Base-by-base conservation (phyloP, 2,113 vertebrate genomes). In the Eurystomus gularis region DNA sequence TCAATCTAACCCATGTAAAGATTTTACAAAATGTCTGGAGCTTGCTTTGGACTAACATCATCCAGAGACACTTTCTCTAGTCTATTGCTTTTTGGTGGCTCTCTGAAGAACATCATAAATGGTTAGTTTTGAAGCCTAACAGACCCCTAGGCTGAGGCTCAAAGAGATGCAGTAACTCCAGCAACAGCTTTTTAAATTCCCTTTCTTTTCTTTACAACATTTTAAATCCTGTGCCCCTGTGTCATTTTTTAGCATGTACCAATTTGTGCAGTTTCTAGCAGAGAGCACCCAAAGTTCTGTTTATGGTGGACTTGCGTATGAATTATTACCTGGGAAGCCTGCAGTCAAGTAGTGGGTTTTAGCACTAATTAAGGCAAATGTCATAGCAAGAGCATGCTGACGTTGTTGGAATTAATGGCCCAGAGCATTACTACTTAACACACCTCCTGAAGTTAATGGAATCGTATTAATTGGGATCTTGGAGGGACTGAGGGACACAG, bases 361-460 rank as follows among this genome's bases (percentile, higher is more conserved):
- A 94, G 91, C 75, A 84, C 84, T 97, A 97, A 97, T 97, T 94
- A 96, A 96, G 64, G 94, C 52, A 95, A 97, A 97, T 97, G 96
- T 97, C 95, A 97, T 49, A 93, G 95, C 97, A 97, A 95, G 96
- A 97, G 93, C 95, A 90, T 24, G 62, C 93, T 97, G 96, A 97
- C 94, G 82, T 94, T 95, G 94, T 95, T 94, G 76, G 91, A 96
- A 97, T 98, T 97, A 97, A 98, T 98, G 97, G 95, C 66, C 96
- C 96, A 95, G 69, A 93, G 94, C 95, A 95, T 97, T 97, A 93
- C 93, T 95, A 93, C 94, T 97, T 94, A 96, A 82, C 69, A 94
- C 93, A 95, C 96, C 95, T 97, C 94, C 94, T 52, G 84, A 92
- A 97, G 97, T 97, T 98, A 97, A 98, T 97, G 95, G 93, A 96